phyloP scores from a whole-genome alignment of 2,797 vertebrate species.

The Typhlichthys eigenmanni region DNA sequence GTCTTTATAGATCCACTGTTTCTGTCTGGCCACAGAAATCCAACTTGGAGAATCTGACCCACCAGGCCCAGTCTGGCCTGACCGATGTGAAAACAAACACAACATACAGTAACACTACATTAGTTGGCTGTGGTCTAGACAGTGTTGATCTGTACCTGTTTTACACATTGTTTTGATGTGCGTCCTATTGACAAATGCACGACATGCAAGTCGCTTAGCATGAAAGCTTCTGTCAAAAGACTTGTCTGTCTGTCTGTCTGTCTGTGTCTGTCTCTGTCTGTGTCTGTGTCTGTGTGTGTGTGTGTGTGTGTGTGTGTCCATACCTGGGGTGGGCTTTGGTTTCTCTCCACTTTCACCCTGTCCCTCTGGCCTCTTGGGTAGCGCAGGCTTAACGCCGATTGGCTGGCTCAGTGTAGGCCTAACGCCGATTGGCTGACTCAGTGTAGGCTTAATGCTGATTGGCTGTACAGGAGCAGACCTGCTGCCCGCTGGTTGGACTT shows the following conservation, averaged over 20 bases:
- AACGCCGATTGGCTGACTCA: slow-evolving; percentile 31
- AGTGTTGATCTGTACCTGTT: background rate
- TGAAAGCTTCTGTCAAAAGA: background rate
- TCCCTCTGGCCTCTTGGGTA: slow-evolving; percentile 62
- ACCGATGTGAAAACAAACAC: slow-evolving; percentile 55
- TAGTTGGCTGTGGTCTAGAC: background rate
- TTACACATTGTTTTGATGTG: background rate
- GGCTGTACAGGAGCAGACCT: slow-evolving; percentile 42
- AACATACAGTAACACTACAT: background rate
- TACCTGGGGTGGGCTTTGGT: slow-evolving; percentile 54
- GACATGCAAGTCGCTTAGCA: background rate
- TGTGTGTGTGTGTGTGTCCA: background rate
- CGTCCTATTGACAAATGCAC: too few species aligned
- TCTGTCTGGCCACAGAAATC: slow-evolving; percentile 85
- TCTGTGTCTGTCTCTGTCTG: background rate
- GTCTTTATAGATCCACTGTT: slow-evolving; percentile 81
- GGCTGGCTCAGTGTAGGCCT: slow-evolving; percentile 45
- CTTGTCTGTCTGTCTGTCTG: too few species aligned
- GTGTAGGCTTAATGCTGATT: slow-evolving; percentile 31
- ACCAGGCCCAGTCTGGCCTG: slow-evolving; percentile 25
- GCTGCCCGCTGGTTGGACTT: slow-evolving; percentile 25
- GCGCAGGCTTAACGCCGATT: slow-evolving; percentile 50
- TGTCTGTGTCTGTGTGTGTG: background rate
- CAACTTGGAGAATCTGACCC: slow-evolving; percentile 75
- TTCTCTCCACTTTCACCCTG: slow-evolving; percentile 65